These are phyloP conservation scores for Chrysina gloriosa DNA, from an alignment of 2,888 invertebrate genomes.

Conservation along the genomic window DNA sequence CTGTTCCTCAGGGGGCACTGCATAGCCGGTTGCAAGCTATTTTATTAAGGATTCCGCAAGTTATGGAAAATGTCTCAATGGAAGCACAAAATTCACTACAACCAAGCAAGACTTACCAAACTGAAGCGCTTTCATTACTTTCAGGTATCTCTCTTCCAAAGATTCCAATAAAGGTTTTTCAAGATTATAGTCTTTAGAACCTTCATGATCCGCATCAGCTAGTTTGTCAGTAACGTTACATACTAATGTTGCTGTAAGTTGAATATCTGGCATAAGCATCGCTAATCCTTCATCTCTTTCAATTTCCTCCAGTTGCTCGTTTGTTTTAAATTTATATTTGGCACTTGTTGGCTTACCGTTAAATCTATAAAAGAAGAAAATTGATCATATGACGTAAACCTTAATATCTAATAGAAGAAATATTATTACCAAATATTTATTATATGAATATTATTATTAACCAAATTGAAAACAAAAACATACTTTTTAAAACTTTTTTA, in stretches of 20 bases:
- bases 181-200: slow-evolving; percentile 56
- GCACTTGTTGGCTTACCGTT: slow-evolving; percentile 54
- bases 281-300: slow-evolving; percentile 93
- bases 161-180: slow-evolving; percentile 69
- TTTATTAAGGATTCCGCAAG: too few relatives aligned
- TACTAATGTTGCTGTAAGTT: slow-evolving; percentile 72
- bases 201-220: slow-evolving; percentile 61
- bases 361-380: slow-evolving; percentile 51
- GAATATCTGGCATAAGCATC: slow-evolving; percentile 89
- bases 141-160: slow-evolving; percentile 82
- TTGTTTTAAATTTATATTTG: slow-evolving; percentile 56
- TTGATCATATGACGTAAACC: not conserved
- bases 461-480: slow-evolving; percentile 43
- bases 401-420: not conserved
- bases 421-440: not conserved
- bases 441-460: not conserved
- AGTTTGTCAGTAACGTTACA: slow-evolving; percentile 64
- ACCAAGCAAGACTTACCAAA: slow-evolving; percentile 73
- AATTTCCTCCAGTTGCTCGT: slow-evolving; percentile 70
- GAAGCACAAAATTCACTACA: not conserved
- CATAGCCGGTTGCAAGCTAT: too few relatives aligned
- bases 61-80: not conserved
- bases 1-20: too few relatives aligned
- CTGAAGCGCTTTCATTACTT: slow-evolving; percentile 89
- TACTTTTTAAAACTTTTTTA: slow-evolving; percentile 48